phyloP scores from a whole-genome alignment of 2,888 invertebrate species.

The Latheticus oryzae region DNA sequence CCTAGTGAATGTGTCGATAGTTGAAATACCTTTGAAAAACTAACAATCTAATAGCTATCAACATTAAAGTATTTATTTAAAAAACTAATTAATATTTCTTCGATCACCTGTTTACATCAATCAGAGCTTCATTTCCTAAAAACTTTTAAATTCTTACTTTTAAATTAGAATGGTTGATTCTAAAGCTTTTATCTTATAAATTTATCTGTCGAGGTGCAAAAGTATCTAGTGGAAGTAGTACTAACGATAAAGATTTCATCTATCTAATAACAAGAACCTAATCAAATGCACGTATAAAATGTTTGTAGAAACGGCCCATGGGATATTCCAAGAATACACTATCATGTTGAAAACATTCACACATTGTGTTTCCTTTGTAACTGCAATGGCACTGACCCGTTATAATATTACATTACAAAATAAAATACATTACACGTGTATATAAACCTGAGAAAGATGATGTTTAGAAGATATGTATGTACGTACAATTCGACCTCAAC shows the following conservation, averaged over 20 bases:
- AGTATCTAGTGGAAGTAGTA: neutral
- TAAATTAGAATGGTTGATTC: constrained; percentile 17
- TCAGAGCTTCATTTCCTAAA: no score
- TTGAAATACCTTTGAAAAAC: constrained; percentile 15
- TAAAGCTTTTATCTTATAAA: constrained; percentile 19
- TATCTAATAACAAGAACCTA: constrained; percentile 7
- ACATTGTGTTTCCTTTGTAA: constrained; percentile 4
- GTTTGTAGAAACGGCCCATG: neutral
- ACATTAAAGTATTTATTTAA: constrained; percentile 30
- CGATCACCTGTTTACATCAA: constrained; percentile 32
- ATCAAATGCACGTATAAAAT: constrained; percentile 4
- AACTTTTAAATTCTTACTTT: no score
- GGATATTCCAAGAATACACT: constrained; percentile 7
- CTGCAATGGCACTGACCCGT: constrained; percentile 15
- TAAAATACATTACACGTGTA: constrained; percentile 27
- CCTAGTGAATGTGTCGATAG: constrained; percentile 33
- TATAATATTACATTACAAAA: constrained; percentile 23
- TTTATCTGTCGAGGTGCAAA: constrained; percentile 16
- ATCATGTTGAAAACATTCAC: constrained; percentile 15
- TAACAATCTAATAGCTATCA: constrained; percentile 33
- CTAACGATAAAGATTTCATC: constrained; percentile 11
- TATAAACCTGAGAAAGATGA: constrained; percentile 11
- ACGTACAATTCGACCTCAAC: constrained; percentile 22
- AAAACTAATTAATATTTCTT: constrained; percentile 29
- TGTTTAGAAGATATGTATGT: constrained; percentile 11